Evolutionary conservation across 2,797 vertebrate genomes (phyloP).

Genomic region (Parauchenoglanis ngamensis): DNA sequence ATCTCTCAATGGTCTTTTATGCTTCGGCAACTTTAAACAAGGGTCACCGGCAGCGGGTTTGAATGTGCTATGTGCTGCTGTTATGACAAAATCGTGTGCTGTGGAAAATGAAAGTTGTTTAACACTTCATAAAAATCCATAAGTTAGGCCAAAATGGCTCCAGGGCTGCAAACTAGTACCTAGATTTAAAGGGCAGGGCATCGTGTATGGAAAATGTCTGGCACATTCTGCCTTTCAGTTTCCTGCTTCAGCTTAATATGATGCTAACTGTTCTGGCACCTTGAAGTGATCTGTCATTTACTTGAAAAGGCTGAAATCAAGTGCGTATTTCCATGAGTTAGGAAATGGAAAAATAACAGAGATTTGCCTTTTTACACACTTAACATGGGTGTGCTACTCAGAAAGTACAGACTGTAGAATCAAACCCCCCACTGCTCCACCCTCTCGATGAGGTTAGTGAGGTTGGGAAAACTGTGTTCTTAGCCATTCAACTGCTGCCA

Average conservation of each 20-base stretch:
- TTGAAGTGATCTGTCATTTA: conserved; percentile 21
- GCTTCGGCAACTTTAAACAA: conserved; percentile 27
- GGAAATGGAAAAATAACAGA: conserved; percentile 7
- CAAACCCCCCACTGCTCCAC: not conserved
- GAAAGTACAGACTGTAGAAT: conserved; percentile 32
- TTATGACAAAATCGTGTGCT: conserved; percentile 23
- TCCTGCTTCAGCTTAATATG: not conserved
- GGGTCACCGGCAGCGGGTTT: conserved; percentile 26
- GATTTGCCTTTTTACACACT: conserved; percentile 10
- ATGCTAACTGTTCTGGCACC: not conserved
- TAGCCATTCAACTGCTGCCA: not conserved
- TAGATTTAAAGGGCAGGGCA: conserved; percentile 30
- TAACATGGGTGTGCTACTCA: not conserved
- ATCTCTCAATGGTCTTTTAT: not conserved
- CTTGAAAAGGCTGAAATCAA: conserved; percentile 1
- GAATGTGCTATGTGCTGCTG: conserved; percentile 41
- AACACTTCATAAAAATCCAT: conserved; percentile 20
- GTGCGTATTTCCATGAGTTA: conserved; percentile 32
- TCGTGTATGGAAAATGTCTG: conserved; percentile 4
- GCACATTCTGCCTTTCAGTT: not conserved
- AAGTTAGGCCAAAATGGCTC: conserved; percentile 28
- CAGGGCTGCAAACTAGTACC: conserved; percentile 1
- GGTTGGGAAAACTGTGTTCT: conserved; percentile 16
- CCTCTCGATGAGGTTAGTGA: conserved; percentile 19
- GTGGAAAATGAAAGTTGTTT: conserved; percentile 18